phyloP scores from a whole-genome alignment of 2,113 vertebrate genomes.

The Corythornis madagascariensis region DNA sequence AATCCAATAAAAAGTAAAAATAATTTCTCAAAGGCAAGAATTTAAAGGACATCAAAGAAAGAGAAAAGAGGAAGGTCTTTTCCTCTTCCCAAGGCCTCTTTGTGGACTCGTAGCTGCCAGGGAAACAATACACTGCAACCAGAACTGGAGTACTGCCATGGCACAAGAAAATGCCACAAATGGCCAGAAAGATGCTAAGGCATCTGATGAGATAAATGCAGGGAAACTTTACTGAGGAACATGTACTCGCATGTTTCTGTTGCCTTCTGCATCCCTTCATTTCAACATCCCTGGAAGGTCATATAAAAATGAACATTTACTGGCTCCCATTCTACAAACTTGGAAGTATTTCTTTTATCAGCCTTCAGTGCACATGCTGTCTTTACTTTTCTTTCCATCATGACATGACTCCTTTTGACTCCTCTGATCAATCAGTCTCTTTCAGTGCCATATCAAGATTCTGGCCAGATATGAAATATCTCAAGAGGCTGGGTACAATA shows the following conservation, averaged over 20 bases:
- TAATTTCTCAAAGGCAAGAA: not conserved
- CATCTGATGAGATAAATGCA: not conserved
- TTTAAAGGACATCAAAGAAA: not conserved
- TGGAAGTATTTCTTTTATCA: not conserved
- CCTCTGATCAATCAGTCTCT: not conserved
- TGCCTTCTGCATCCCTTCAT: not conserved
- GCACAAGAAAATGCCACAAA: not conserved
- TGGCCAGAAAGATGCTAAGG: not conserved
- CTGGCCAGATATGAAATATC: not conserved
- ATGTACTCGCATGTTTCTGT: rapidly evolving
- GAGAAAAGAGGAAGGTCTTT: not conserved
- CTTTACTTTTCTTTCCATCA: not conserved
- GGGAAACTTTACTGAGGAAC: not conserved
- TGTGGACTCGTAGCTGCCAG: not conserved
- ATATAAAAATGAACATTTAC: not conserved
- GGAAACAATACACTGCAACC: not conserved
- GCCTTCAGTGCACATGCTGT: not conserved
- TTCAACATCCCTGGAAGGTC: not conserved
- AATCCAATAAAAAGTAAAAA: not conserved
- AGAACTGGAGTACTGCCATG: not conserved
- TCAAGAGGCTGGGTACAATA: not conserved
- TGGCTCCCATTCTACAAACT: not conserved
- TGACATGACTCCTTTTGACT: not conserved
- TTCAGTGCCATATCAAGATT: not conserved
- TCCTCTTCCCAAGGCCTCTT: not conserved